Conservation (phyloP, 2,113 vertebrate genomes). For the Ceyx cyanopectus region DNA sequence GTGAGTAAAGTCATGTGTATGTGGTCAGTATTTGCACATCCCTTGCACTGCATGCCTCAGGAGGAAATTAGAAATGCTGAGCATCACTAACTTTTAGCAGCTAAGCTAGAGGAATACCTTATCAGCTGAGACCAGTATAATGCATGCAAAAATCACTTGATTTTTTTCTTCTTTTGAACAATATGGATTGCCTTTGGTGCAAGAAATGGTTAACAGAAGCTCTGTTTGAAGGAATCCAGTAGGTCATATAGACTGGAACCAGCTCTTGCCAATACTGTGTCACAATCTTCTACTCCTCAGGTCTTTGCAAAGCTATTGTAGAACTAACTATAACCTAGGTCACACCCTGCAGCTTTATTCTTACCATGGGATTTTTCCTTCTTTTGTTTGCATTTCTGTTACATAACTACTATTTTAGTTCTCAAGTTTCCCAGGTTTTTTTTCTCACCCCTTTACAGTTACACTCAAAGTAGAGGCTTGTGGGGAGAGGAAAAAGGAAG, state of each 20-base stretch:
- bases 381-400: slow-evolving; percentile 32
- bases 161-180: background rate
- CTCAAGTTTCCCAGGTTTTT: background rate
- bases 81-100: background rate
- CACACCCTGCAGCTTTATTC: background rate
- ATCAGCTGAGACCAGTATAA: background rate
- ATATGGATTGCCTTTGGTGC: background rate
- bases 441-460: background rate
- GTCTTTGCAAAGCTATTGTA: background rate
- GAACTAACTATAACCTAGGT: background rate
- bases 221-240: background rate
- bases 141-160: background rate
- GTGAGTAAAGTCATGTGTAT: background rate
- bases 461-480: background rate
- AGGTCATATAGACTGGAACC: background rate
- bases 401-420: background rate
- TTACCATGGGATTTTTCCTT: background rate
- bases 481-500: slow-evolving; percentile 7
- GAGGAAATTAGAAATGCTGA: background rate
- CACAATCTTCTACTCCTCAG: background rate
- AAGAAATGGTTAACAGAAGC: background rate
- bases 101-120: background rate
- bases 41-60: background rate
- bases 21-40: background rate
- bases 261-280: background rate